Percentiles rank a stretch among this genome's conserved stretches.
Conservation (phyloP, 2,113 vertebrate genomes). For the Brachyistius frenatus region DNA sequence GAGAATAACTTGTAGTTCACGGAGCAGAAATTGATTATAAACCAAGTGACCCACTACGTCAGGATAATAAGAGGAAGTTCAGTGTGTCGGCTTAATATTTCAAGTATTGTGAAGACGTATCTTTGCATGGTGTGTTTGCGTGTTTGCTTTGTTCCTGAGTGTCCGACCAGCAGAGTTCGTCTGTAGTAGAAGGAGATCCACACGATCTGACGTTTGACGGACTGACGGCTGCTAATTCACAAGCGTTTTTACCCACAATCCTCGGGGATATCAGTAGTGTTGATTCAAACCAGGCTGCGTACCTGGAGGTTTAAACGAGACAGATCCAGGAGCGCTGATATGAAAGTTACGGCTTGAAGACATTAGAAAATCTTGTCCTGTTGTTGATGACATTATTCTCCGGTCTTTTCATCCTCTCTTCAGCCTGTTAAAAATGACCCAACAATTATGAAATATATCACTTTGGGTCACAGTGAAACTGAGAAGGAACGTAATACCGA, state of each 20-base stretch:
- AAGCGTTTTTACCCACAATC: no score
- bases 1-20: background rate
- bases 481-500: constrained; percentile 9
- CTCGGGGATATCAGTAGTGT: constrained; percentile 11
- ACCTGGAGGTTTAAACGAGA: background rate
- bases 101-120: constrained; percentile 54
- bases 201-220: background rate
- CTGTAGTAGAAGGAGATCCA: constrained; percentile 29
- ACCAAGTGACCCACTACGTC: background rate
- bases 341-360: constrained; percentile 14
- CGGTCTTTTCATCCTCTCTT: background rate
- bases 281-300: background rate
- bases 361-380: background rate
- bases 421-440: no score
- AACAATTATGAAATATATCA: no score
- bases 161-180: constrained; percentile 53
- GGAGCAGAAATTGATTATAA: background rate
- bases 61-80: background rate
- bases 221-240: no score
- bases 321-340: background rate
- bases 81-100: constrained; percentile 32
- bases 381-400: background rate
- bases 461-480: background rate
- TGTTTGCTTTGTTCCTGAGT: constrained; percentile 46
- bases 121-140: no score